These are phyloP conservation scores for Euwallacea similis DNA, from an alignment of 1,140 invertebrate species.

Conservation along the genomic window DNA sequence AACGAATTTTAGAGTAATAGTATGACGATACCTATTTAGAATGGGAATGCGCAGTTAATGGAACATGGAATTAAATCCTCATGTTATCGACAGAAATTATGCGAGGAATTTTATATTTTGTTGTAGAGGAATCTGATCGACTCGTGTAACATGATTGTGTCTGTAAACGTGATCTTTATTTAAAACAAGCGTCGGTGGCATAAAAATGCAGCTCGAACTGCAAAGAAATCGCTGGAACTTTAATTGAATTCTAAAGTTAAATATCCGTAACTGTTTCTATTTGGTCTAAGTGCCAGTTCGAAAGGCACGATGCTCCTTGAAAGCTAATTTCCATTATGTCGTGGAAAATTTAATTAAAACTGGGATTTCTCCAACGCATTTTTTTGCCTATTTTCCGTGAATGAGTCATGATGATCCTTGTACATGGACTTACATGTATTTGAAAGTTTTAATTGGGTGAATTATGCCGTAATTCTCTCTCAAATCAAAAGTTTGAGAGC, in stretches of 20 bases:
- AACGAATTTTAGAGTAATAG: conserved; percentile 3
- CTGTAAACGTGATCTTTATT: not conserved
- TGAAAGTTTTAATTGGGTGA: too few species aligned
- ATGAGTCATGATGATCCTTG: not conserved
- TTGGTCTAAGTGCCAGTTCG: conserved; percentile 27
- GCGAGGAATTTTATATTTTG: not conserved
- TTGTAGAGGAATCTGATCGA: too few species aligned
- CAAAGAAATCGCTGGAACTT: conserved; percentile 16
- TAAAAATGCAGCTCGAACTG: conserved; percentile 8
- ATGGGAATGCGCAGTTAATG: not conserved
- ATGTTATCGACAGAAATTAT: not conserved
- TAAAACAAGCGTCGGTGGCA: conserved; percentile 5
- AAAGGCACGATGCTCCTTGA: conserved; percentile 14
- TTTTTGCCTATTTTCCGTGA: not conserved
- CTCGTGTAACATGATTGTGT: too few species aligned
- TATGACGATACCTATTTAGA: conserved; percentile 3
- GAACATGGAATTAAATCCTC: not conserved
- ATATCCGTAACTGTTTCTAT: conserved; percentile 34
- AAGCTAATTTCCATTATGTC: conserved; percentile 23
- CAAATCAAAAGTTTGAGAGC: too few species aligned
- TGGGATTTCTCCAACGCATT: not conserved
- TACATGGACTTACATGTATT: too few species aligned
- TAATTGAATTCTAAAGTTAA: conserved; percentile 31
- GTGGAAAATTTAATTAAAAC: conserved; percentile 26
- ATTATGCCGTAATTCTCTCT: too few species aligned